phyloP scores from a whole-genome alignment of 2,888 invertebrate genomes.

The Lomographa bimaculata region DNA sequence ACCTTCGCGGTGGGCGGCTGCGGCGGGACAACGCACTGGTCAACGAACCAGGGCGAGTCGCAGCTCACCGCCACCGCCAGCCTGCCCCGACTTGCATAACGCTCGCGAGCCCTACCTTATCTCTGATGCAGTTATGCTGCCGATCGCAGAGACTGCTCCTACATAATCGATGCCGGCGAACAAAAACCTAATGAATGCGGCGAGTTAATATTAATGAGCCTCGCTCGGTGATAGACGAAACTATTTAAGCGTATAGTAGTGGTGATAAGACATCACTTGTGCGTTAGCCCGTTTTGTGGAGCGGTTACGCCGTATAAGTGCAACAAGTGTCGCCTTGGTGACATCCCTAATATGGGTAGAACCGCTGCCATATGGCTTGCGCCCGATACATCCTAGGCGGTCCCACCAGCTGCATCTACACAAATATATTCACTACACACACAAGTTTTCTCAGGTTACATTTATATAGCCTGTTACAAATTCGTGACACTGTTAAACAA shows the following conservation, averaged over 20 bases:
- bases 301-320: conserved; percentile 80
- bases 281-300: conserved; percentile 65
- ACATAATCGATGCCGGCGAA: conserved; percentile 37
- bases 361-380: conserved; percentile 77
- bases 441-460: conserved; percentile 1
- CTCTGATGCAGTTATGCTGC: conserved; percentile 58
- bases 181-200: conserved; percentile 25
- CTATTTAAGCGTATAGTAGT: conserved; percentile 42
- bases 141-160: conserved; percentile 36
- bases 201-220: conserved; percentile 41
- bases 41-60: conserved; percentile 77
- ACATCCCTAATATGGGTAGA: conserved; percentile 75
- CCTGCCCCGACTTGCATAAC: conserved; percentile 71
- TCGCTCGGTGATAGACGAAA: conserved; percentile 40
- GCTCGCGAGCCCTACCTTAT: conserved; percentile 57
- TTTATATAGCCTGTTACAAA: too few relatives aligned
- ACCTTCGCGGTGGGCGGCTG: conserved; percentile 78
- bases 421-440: conserved; percentile 44
- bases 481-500: too few relatives aligned
- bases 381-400: conserved; percentile 69
- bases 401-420: conserved; percentile 54
- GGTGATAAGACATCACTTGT: conserved; percentile 59
- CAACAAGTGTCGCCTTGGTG: conserved; percentile 81
- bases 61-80: conserved; percentile 45
- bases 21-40: conserved; percentile 79